Percentiles rank a stretch among this genome's conserved stretches.
phyloP scores from a whole-genome alignment of 2,888 invertebrate species.

The Andrena bucephala region DNA sequence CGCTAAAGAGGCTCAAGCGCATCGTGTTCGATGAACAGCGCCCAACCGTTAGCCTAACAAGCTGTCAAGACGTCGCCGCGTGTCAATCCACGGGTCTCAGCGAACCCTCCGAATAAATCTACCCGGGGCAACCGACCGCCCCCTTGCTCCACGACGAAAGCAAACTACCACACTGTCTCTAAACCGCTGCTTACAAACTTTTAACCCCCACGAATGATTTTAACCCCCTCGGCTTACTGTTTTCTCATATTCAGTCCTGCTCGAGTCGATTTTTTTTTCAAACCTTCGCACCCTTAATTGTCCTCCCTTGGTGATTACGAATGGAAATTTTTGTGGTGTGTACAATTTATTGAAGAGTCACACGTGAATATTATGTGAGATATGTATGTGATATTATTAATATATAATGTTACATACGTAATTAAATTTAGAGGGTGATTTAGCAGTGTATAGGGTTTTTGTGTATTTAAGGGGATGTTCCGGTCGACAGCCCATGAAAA shows the following conservation, averaged over 20 bases:
- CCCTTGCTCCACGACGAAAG: constrained; percentile 1
- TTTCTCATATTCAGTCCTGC: constrained; percentile 4
- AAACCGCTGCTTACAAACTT: constrained; percentile 56
- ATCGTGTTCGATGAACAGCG: constrained; percentile 68
- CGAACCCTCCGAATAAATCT: constrained; percentile 75
- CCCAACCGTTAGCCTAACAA: constrained; percentile 82
- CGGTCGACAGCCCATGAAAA: too few species aligned
- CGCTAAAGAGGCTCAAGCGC: constrained; percentile 74
- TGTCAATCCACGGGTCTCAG: constrained; percentile 82
- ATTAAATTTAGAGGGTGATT: too few species aligned
- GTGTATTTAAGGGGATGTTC: too few species aligned
- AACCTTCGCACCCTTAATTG: neutral
- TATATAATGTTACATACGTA: too few species aligned
- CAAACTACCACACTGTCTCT: constrained; percentile 25
- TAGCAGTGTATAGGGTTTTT: too few species aligned
- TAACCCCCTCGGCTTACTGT: constrained; percentile 21
- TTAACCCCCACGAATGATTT: constrained; percentile 22
- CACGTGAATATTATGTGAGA: too few species aligned
- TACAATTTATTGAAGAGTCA: neutral
- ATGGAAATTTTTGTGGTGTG: neutral
- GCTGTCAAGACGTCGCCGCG: constrained; percentile 85
- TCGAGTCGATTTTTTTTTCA: neutral
- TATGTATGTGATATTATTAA: too few species aligned
- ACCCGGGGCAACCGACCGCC: constrained; percentile 49
- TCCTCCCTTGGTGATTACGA: neutral